Evolutionary conservation across 2,113 vertebrate genomes (phyloP), one percentile per base, ranked within the genome.

Genomic region (Prionailurus viverrinus): DNA sequence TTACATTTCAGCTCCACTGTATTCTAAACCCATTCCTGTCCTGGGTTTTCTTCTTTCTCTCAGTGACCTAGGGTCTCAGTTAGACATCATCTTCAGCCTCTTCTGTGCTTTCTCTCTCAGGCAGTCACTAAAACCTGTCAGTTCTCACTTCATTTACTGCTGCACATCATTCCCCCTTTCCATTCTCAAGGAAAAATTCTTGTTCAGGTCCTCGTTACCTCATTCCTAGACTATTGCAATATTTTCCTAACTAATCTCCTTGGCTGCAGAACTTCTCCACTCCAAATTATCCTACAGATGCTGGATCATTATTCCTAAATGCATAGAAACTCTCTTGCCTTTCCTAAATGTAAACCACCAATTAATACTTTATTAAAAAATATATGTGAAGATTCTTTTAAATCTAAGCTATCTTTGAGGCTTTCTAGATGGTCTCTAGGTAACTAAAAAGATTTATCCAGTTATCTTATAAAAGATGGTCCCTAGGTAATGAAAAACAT

Each of bases 321-420:
- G 36, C 74, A 53, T 8, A 89, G 10, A 86, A 29, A 39, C 48
- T 48, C 33, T 45, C 48, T 45, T 27, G 9, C 33, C 79, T 92
- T 92, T 81, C 27, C 27, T 41, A 93, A 89, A 84, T 79, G 93
- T 69, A 69, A 85, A 33, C 19, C n/a, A 23, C 9, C 63, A 58
- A 87, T 33, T 53, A 10, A 36, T 39, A 76, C 41, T 91, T 87
- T 91, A 55, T 91, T n/a, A 1, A 81, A 61, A 69, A 89, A 7
- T 45, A 76, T 76, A 18, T 45, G 13, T 36, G 48, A 95, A 74
- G 29, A 81, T 74, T 95, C 55, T 92, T 94, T 92, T 73, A 66
- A 14, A 86, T 78, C 45, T 66, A 41, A 96, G 66, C 13, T 85
- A 53, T 23, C 41, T 74, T 69, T 63, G 55, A 74, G 1, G 18